Evolutionary conservation across 1,140 invertebrate genomes (phyloP), one percentile per base, ranked within the genome.

Genomic region (Cydia splendana): DNA sequence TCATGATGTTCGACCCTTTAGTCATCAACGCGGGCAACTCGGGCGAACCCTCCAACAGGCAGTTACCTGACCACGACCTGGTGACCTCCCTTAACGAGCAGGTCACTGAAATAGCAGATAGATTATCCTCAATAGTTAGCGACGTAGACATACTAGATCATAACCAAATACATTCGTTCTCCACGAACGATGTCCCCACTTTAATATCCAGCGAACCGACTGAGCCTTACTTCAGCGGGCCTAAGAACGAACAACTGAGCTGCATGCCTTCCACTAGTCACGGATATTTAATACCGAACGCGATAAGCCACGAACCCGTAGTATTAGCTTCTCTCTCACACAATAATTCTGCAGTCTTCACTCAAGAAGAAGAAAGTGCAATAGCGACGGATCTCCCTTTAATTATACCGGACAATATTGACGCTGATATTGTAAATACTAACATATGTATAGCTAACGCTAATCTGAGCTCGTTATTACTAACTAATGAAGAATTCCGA

Each of bases 381-480:
- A 89, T 87, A 75, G 88, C 84, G 51, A 69, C 83, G 28, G 89
- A 91, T 80, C 81, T 88, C 62, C 85, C 87, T 9, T 67, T 91
- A 28, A 90, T 92, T 57, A 87, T 93, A 30, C 87, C 89, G 0
- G 87, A 89, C n/a, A 91, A 89, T 82, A 88, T 91, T n/a, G 93
- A 93, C 28, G 81, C 85, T 4, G 88, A 91, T 75, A 86, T 93
- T 74, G 88, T 90, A 30, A 89, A 90, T 79, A 90, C 86, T 77
- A 91, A 91, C 74, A 95, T 96, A 77, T 95, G 94, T 2, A 95
- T 95, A 51, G 95, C 95, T 2, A 96, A 95, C 74, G 95, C 95
- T 48, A 96, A 95, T 67, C 86, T 96, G n/a, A 95, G 95, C 65
- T 95, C 94, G 24, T 88, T 96, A 5, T 81, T 96, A 28, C 86